These are phyloP conservation scores for Drosophila watanabei DNA, from an alignment of 1,140 invertebrate species.

Conservation along the genomic window DNA sequence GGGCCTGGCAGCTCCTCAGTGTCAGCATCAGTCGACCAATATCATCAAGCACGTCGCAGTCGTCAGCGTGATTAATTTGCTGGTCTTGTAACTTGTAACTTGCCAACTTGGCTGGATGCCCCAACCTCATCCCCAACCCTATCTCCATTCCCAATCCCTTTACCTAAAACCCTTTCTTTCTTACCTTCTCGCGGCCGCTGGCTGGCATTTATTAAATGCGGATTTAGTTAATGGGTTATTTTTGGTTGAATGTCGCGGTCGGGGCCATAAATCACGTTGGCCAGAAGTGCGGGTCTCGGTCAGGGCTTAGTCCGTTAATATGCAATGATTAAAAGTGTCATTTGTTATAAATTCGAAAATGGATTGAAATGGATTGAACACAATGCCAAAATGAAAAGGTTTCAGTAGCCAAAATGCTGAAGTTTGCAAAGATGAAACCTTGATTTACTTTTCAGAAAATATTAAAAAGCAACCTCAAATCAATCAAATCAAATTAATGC, in stretches of 20 bases:
- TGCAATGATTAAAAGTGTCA: slow-evolving; percentile 83
- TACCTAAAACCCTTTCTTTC: slow-evolving; percentile 24
- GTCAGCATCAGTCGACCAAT: slow-evolving; percentile 83
- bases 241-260: slow-evolving; percentile 69
- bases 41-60: slow-evolving; percentile 82
- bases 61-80: slow-evolving; percentile 81
- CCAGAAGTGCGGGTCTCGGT: slow-evolving; percentile 53
- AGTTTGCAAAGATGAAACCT: neutral
- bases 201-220: slow-evolving; percentile 81
- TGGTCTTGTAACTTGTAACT: slow-evolving; percentile 68
- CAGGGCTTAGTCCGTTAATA: slow-evolving; percentile 72
- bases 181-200: slow-evolving; percentile 40
- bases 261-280: slow-evolving; percentile 64
- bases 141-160: too few relatives aligned
- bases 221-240: slow-evolving; percentile 83
- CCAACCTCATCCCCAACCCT: neutral
- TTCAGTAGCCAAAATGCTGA: neutral
- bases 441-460: neutral
- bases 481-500: neutral
- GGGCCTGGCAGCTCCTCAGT: slow-evolving; percentile 79
- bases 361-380: slow-evolving; percentile 6
- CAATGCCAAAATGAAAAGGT: slow-evolving; percentile 9
- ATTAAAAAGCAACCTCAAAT: neutral
- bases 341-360: slow-evolving; percentile 65
- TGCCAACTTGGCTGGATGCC: slow-evolving; percentile 33